Conservation (phyloP, 2,888 invertebrate species). For the Tiliacea aurago region DNA sequence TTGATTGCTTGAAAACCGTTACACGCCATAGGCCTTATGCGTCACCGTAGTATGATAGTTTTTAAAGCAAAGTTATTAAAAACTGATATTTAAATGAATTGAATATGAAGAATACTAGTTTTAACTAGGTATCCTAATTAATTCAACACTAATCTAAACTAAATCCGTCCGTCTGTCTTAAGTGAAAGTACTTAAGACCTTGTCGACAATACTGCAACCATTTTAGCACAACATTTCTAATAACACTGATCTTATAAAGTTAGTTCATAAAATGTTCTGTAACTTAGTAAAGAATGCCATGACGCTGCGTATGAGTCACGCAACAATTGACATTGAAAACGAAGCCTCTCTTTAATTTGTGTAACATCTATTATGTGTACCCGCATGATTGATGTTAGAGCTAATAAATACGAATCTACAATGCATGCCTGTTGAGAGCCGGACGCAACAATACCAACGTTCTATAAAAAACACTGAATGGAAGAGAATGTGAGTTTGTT, state of each 20-base stretch:
- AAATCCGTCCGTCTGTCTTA: constrained; percentile 6
- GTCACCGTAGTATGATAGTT: background rate
- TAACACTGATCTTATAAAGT: background rate
- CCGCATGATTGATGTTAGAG: constrained; percentile 40
- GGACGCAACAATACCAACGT: constrained; percentile 17
- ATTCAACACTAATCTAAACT: constrained; percentile 2
- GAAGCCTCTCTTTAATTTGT: constrained; percentile 55
- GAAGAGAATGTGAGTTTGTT: background rate
- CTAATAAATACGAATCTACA: constrained; percentile 46
- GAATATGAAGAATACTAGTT: background rate
- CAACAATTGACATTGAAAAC: constrained; percentile 64
- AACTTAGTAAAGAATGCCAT: background rate
- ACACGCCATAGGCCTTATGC: background rate
- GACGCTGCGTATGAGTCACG: constrained; percentile 49
- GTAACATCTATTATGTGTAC: constrained; percentile 50
- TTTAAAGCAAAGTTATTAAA: background rate
- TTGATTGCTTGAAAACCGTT: background rate
- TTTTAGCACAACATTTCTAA: background rate
- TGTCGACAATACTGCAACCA: constrained; percentile 15
- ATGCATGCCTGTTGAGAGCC: constrained; percentile 20
- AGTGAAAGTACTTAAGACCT: constrained; percentile 58
- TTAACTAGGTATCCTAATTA: background rate
- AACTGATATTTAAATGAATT: background rate
- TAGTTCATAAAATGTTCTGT: constrained; percentile 10
- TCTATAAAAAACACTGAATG: background rate